phyloP scores from a whole-genome alignment of 1,140 invertebrate species.

The Bombus pyrosoma region DNA sequence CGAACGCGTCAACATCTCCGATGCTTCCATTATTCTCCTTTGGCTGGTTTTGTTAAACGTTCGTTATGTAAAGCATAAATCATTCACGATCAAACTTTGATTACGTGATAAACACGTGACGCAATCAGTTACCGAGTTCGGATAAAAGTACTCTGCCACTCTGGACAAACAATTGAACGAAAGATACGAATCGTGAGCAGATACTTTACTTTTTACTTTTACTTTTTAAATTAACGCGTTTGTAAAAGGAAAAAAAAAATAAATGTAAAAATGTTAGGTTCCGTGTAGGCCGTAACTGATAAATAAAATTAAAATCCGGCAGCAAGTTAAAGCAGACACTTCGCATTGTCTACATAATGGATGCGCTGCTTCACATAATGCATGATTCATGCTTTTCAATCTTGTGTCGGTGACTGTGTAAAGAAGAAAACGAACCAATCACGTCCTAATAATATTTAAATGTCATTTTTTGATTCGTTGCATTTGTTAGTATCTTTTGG shows the following conservation, averaged over 20 bases:
- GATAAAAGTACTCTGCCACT: too few species aligned
- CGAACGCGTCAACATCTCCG: neutral
- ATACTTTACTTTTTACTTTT: too few species aligned
- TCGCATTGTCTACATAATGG: conserved; percentile 5
- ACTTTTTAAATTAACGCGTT: too few species aligned
- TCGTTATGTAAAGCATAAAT: conserved; percentile 8
- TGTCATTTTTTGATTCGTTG: neutral
- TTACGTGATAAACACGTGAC: neutral
- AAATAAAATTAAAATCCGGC: neutral
- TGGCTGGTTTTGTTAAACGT: neutral
- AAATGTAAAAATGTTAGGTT: neutral
- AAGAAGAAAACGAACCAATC: neutral
- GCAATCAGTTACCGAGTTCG: neutral
- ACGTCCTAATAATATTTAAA: neutral
- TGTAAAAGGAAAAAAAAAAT: neutral
- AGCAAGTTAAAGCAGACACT: neutral
- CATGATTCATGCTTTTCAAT: neutral
- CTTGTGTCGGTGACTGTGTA: neutral
- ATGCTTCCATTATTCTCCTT: too few species aligned
- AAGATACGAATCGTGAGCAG: neutral
- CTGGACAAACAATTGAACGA: neutral
- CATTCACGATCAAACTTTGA: neutral
- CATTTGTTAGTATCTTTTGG: neutral
- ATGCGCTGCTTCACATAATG: neutral
- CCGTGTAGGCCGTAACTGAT: neutral